A percentile compares a stretch with the other conserved stretches of the same genome.
Conservation (phyloP, 2,797 vertebrate species). For the Cynodonichthys magdalenae region DNA sequence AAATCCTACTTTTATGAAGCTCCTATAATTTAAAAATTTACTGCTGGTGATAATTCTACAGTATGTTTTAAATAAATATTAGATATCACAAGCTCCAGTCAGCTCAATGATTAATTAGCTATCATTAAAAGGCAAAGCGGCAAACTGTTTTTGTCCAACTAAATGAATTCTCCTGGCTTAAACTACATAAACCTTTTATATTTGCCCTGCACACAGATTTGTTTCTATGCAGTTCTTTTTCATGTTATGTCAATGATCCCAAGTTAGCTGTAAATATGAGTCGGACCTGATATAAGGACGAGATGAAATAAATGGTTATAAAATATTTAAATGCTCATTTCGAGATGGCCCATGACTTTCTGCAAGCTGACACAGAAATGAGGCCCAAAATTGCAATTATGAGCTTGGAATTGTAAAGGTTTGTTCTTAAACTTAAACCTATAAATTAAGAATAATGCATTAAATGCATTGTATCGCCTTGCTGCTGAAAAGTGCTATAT, state of each 20-base stretch:
- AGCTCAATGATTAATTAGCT: constrained; percentile 1
- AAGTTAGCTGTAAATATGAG: neutral
- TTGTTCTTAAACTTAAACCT: constrained; percentile 16
- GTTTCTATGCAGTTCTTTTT: neutral
- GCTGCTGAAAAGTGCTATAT: no score
- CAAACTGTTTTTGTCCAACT: neutral
- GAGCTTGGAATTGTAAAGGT: constrained; percentile 38
- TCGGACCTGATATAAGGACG: neutral
- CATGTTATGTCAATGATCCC: neutral
- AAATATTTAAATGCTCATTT: constrained; percentile 19
- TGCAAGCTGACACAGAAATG: constrained; percentile 30
- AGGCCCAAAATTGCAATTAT: constrained; percentile 39
- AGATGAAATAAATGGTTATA: neutral
- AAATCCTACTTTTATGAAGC: neutral
- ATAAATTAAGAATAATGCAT: neutral
- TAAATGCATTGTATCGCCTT: no score
- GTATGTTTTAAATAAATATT: neutral
- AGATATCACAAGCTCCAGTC: neutral
- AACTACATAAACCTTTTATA: no score
- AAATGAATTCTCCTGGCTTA: neutral
- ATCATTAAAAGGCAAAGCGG: neutral
- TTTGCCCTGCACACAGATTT: neutral
- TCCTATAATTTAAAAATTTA: neutral
- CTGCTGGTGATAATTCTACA: neutral
- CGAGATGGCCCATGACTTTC: constrained; percentile 28